A percentile compares a stretch with the other conserved stretches of the same genome.
phyloP scores from a whole-genome alignment of 2,797 vertebrate genomes.

The Spheniscus humboldti region DNA sequence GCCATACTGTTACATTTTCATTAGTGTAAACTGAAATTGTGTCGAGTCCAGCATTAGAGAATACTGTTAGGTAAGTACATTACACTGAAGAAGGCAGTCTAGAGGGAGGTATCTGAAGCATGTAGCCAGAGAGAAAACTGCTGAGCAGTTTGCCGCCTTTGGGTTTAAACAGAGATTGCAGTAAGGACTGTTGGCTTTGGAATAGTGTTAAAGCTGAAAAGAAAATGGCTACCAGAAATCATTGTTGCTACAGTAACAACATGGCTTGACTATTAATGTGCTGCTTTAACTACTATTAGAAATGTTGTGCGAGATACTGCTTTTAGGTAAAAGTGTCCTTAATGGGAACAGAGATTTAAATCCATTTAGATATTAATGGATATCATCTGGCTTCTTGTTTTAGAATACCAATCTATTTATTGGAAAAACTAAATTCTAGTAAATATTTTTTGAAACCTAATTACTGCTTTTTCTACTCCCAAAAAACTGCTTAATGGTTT shows the following conservation, averaged over 20 bases:
- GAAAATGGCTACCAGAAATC: conserved; percentile 64
- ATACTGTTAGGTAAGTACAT: fast-evolving
- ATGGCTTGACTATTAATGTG: conserved; percentile 32
- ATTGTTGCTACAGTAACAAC: conserved; percentile 53
- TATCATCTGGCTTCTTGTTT: neutral
- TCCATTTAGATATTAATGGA: neutral
- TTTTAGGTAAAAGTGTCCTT: neutral
- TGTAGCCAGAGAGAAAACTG: neutral
- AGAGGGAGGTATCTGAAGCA: neutral
- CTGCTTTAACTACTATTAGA: neutral
- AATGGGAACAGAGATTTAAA: neutral
- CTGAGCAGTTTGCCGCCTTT: neutral
- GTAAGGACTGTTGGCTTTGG: neutral
- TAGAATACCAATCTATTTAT: neutral
- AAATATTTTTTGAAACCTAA: neutral
- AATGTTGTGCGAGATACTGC: neutral
- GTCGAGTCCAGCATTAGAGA: neutral
- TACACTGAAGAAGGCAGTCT: neutral
- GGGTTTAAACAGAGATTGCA: conserved; percentile 29
- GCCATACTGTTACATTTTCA: neutral
- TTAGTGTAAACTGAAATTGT: neutral
- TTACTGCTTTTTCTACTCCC: neutral
- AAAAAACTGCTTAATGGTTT: neutral
- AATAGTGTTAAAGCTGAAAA: conserved; percentile 33
- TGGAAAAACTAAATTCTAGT: neutral